These are phyloP conservation scores for Dicrostonyx torquatus DNA, from an alignment of 2,797 vertebrate genomes.

Conservation along the genomic window DNA sequence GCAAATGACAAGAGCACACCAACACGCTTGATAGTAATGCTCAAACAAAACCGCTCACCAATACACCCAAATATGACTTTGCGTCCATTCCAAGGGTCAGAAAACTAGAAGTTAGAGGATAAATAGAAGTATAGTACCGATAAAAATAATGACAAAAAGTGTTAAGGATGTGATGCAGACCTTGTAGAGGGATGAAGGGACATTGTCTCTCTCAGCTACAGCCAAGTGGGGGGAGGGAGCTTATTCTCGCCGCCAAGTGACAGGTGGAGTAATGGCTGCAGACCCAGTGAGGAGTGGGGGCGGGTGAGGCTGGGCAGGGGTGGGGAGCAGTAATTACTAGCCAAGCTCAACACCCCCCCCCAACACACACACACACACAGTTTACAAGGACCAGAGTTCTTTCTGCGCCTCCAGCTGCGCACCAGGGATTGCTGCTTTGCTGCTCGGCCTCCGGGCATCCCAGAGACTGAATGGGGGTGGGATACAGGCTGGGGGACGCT, in stretches of 20 bases:
- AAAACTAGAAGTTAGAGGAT: neutral
- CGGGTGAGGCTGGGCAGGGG: neutral
- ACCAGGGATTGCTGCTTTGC: constrained; percentile 39
- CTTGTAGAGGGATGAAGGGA: neutral
- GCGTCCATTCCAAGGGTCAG: neutral
- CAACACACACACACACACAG: no score
- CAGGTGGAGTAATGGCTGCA: constrained; percentile 76
- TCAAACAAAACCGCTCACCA: neutral
- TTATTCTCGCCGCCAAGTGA: constrained; percentile 54
- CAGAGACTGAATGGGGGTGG: constrained; percentile 7
- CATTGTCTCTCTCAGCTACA: neutral
- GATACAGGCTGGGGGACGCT: constrained; percentile 6
- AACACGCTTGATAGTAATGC: neutral
- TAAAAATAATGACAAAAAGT: neutral
- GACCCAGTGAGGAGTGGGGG: constrained; percentile 39
- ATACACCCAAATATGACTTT: neutral
- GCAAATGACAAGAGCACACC: neutral
- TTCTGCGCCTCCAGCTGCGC: constrained; percentile 62
- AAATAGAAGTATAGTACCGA: neutral
- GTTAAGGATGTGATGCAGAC: neutral
- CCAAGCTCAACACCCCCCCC: neutral
- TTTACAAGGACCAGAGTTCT: constrained; percentile 1
- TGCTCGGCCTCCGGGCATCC: constrained; percentile 69
- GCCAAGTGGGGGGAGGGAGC: constrained; percentile 45
- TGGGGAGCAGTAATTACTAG: constrained; percentile 71